Evolutionary conservation across 2,888 invertebrate species (phyloP), one percentile per base, ranked within the genome.

Genomic region (Hirtodrosophila alboralis): DNA sequence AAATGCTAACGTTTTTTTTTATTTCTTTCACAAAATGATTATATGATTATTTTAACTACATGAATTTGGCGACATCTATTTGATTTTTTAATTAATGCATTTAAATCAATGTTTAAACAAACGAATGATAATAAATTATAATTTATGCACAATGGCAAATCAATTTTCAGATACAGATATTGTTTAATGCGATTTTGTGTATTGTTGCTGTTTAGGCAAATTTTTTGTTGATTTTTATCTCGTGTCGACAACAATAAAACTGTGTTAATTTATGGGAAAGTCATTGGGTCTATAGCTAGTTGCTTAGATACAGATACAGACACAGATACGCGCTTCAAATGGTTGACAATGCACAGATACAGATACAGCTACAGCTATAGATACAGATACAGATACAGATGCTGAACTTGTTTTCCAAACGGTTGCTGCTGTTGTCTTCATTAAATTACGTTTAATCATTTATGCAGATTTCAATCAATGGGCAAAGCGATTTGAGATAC

Each of bases 181-280:
- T 58, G 37, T 51, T 74, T 45, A 44, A 47, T 62, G 51, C 62
- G 58, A 62, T 62, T 71, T 71, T 67, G 54, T 16, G 69, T 74
- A 75, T 77, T 64, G 65, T 69, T 84, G 81, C 77, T 83, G 72
- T 78, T 80, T 80, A 83, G 67, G 79, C 75, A 81, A 80, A 81
- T 85, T 70, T 21, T 85, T 23, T 52, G 64, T 74, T 56, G 86
- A 86, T 84, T 64, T 71, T 59, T 59, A 81, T 84, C 83, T 84
- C 74, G 75, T 84, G 83, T 85, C 84, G 80, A 83, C 81, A 85
- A 79, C 83, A 84, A 86, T 84, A 84, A 84, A 84, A 83, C 76
- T 83, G 72, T 78, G 75, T 79, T 86, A 83, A 86, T 84, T 86
- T 85, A 84, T 85, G 74, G 72, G 68, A 77, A 67, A 79, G 69